Evolutionary conservation across 1,140 invertebrate genomes (phyloP), one percentile per base, ranked within the genome.

Genomic region (Pseudomyrmex sp.): DNA sequence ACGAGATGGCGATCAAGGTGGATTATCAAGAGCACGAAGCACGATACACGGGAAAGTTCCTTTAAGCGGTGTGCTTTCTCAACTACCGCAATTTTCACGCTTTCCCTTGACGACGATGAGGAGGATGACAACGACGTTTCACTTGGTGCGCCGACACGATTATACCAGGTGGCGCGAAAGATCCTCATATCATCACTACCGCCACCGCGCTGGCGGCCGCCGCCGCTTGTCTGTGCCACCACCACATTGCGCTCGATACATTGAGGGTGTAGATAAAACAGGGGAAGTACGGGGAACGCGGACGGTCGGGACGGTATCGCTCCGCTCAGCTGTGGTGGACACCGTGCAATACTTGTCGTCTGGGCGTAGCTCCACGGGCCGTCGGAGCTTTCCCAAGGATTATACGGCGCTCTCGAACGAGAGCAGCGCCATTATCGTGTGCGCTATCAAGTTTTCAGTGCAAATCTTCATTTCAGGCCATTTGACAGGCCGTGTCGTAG

Each of bases 351-450:
- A 73, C 84, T 86, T 63, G 65, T 83, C 63, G 84, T 62, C 77
- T 83, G 80, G 86, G 84, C 85, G 84, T 90, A 92, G 87, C 90
- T 91, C 85, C 87, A 74, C 86, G 87, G 75, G 75, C 85, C 83
- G 87, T 82, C 83, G 86, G 90, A 84, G 86, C 76, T 85, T 80
- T 89, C 56, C 69, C 82, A 59, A 88, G 59, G 73, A 89, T 83
- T 83, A 35, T 35, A 87, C 83, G 86, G 73, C 85, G 87, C 85
- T 91, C 77, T 88, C 88, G 68, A 80, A 82, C 84, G 89, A 90
- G 86, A 88, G 88, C 88, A 92, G 87, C 89, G 91, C 88, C 90
- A 92, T 92, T 90, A 83, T 79, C 18, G 44, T 58, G 74, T 61
- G 75, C 65, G 85, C 63, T 48, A 59, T 63, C 50, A 7, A 8